Evolutionary conservation across 2,797 vertebrate species (phyloP), one percentile per base, ranked within the genome.

Genomic region (Sebastolobus altivelis): DNA sequence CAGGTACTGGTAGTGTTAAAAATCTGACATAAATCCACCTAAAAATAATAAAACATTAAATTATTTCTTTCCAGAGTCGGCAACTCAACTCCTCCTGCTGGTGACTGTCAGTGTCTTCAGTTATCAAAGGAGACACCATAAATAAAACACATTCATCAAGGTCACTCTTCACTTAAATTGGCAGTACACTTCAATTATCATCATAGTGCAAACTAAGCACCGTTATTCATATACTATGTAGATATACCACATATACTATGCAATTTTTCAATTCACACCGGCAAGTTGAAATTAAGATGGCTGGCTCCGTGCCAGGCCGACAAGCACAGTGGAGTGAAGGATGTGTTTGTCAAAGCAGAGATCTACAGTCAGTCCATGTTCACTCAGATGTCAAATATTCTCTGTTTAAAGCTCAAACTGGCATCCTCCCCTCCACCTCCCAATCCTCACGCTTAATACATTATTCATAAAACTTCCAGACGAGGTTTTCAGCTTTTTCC

Each of bases 281-380:
- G n/a, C 4, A 80, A 68, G 33, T 29, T 62, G 18, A 79, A 86
- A 83, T 86, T 62, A 87, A 67, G 80, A 85, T 25, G 27, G 29
- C 38, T 61, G 77, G 63, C 65, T 79, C 22, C 35, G 25, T 77
- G 80, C 65, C 69, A 83, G 27, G 37, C n/a, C 10, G 58, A 58
- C 80, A 72, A 69, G 69, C 63, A 65, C 54, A 72, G 65, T 65
- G 20, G 63, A 76, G 76, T 75, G 76, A 87, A 77, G 73, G 79
- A 77, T 77, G 73, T 80, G 80, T 88, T 89, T 84, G 84, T 90
- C 77, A 85, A 74, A 85, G 71, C 81, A 81, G 66, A 88, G 73
- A 87, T 87, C 84, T 88, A 85, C 81, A 90, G 80, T 93, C 88
- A 78, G 86, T 72, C 80, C 85, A 75, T 84, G 87, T 90, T 89